Conservation (phyloP, 2,113 vertebrate genomes). For the Hippocampus comes region DNA sequence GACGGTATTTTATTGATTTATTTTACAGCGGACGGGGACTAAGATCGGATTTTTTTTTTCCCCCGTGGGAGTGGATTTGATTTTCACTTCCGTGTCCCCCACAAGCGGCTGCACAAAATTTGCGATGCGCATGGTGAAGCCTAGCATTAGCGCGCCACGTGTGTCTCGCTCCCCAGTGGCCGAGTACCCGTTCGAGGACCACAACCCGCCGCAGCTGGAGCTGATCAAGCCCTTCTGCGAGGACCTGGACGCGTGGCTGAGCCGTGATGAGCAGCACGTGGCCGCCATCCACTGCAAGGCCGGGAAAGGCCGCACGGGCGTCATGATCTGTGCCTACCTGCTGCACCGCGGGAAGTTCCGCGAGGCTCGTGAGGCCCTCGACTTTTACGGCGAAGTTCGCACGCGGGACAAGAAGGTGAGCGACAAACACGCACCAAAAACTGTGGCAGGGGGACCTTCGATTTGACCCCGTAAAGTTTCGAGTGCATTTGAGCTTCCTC, state of each 20-base stretch:
- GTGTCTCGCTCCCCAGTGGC: constrained; percentile 78
- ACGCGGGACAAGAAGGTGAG: constrained; percentile 99
- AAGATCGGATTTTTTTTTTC: too few relatives aligned
- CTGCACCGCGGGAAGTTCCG: constrained; percentile 93
- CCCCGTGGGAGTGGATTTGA: too few relatives aligned
- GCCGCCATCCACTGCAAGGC: constrained; percentile 99
- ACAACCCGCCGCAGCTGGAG: constrained; percentile 98
- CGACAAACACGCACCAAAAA: too few relatives aligned
- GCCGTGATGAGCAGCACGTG: constrained; percentile 98
- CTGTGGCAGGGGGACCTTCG: too few relatives aligned
- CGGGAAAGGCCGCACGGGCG: constrained; percentile 97
- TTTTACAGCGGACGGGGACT: too few relatives aligned
- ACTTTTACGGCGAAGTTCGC: constrained; percentile 98
- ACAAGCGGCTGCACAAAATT: too few relatives aligned
- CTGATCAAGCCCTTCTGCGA: constrained; percentile 99
- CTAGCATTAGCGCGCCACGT: too few relatives aligned
- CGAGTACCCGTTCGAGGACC: constrained; percentile 99
- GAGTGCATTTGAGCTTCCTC: too few relatives aligned
- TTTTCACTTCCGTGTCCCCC: too few relatives aligned
- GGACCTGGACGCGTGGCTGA: constrained; percentile 99
- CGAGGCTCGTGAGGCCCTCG: constrained; percentile 94
- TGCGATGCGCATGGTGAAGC: too few relatives aligned
- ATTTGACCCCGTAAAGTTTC: too few relatives aligned
- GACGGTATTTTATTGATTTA: too few relatives aligned
- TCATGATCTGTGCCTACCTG: constrained; percentile 99